phyloP scores from a whole-genome alignment of 2,888 invertebrate genomes.

The Gandaritis pyraliata region DNA sequence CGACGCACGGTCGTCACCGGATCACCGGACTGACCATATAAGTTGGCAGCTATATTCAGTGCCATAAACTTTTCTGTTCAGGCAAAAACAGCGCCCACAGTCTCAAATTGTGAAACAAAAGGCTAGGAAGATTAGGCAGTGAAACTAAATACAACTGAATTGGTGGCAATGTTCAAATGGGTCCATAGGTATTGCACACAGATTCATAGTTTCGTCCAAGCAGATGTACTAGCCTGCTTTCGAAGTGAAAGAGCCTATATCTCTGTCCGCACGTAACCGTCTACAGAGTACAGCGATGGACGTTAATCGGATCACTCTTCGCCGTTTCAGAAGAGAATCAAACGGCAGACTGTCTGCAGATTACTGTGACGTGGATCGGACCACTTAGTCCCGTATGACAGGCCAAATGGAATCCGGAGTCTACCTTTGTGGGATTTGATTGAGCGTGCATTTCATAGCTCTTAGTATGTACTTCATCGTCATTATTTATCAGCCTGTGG shows the following conservation, averaged over 20 bases:
- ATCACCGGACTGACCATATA: too few species aligned
- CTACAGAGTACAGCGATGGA: slow-evolving; percentile 31
- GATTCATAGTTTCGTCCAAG: too few species aligned
- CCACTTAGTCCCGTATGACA: slow-evolving; percentile 56
- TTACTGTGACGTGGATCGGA: slow-evolving; percentile 62
- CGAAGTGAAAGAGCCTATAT: not conserved
- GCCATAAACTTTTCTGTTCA: too few species aligned
- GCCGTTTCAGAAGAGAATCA: slow-evolving; percentile 55
- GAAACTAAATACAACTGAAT: too few species aligned
- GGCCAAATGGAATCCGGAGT: slow-evolving; percentile 49
- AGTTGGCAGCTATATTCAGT: too few species aligned
- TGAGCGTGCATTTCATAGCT: slow-evolving; percentile 7
- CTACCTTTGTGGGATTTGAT: slow-evolving; percentile 30
- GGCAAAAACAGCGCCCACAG: too few species aligned
- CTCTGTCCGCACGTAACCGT: slow-evolving; percentile 18
- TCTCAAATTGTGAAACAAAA: too few species aligned
- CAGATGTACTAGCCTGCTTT: not conserved
- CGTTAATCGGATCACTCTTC: slow-evolving; percentile 65
- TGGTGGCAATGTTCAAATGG: too few species aligned
- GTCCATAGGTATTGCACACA: too few species aligned
- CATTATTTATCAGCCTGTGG: too few species aligned
- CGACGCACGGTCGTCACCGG: not conserved
- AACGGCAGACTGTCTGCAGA: slow-evolving; percentile 54
- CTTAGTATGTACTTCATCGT: not conserved
- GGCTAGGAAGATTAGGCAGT: too few species aligned